Conservation (phyloP, 2,113 vertebrate species). For the Upupa epops region DNA sequence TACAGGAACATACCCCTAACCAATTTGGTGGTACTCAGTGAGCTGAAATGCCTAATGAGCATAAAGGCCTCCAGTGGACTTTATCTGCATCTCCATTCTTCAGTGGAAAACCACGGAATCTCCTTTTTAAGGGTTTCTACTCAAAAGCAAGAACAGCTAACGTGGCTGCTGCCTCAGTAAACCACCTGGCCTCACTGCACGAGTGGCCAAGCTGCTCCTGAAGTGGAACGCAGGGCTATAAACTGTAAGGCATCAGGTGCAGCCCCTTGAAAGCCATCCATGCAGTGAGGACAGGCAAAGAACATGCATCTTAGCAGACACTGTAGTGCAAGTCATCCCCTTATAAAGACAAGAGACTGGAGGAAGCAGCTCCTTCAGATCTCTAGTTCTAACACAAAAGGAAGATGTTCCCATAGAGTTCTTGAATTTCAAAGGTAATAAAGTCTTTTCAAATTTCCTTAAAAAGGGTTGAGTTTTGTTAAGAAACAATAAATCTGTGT, state of each 20-base stretch:
- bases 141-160: not conserved
- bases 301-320: not conserved
- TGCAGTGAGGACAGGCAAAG: not conserved
- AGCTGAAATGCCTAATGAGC: not conserved
- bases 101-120: not conserved
- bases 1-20: not conserved
- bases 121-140: not conserved
- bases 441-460: not conserved
- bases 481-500: not conserved
- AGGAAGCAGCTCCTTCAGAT: not conserved
- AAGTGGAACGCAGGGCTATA: not conserved
- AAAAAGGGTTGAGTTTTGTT: fast-evolving
- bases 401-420: not conserved
- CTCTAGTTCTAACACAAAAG: not conserved
- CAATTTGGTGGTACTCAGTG: not conserved
- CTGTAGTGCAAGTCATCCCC: not conserved
- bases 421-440: not conserved
- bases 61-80: not conserved
- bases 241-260: not conserved
- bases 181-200: not conserved
- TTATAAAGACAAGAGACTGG: not conserved
- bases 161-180: not conserved
- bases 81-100: not conserved
- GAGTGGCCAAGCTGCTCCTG: not conserved
- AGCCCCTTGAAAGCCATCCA: fast-evolving